phyloP scores from a whole-genome alignment of 2,113 vertebrate species.

The Corvus cornix region DNA sequence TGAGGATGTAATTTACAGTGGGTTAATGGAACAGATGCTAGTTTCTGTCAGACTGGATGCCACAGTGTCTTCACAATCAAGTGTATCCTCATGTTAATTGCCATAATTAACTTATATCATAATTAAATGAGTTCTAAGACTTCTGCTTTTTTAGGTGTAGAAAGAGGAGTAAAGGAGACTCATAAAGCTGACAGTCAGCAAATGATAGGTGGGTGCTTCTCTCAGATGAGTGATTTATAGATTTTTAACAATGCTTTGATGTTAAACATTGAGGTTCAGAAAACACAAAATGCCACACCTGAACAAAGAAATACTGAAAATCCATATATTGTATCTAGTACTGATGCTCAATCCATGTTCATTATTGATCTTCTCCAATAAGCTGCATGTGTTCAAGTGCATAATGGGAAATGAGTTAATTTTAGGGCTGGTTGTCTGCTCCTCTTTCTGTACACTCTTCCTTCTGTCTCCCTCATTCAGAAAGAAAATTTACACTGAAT shows the following conservation, averaged over 20 bases:
- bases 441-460: not conserved
- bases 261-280: not conserved
- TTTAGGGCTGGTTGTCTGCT: not conserved
- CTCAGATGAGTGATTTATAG: not conserved
- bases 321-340: not conserved
- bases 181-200: not conserved
- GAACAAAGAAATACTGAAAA: not conserved
- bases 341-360: not conserved
- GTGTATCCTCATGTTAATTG: not conserved
- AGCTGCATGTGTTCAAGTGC: not conserved
- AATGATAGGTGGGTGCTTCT: not conserved
- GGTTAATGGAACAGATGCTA: not conserved
- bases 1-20: not conserved
- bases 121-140: not conserved
- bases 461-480: not conserved
- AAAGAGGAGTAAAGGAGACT: not conserved
- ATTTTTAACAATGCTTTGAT: not conserved
- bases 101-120: not conserved
- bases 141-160: not conserved
- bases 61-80: not conserved
- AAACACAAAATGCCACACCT: not conserved
- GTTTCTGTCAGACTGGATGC: not conserved
- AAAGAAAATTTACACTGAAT: not conserved
- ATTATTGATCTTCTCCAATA: not conserved
- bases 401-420: not conserved